Conservation (phyloP, 2,113 vertebrate species). For the Nerophis lumbriciformis region DNA sequence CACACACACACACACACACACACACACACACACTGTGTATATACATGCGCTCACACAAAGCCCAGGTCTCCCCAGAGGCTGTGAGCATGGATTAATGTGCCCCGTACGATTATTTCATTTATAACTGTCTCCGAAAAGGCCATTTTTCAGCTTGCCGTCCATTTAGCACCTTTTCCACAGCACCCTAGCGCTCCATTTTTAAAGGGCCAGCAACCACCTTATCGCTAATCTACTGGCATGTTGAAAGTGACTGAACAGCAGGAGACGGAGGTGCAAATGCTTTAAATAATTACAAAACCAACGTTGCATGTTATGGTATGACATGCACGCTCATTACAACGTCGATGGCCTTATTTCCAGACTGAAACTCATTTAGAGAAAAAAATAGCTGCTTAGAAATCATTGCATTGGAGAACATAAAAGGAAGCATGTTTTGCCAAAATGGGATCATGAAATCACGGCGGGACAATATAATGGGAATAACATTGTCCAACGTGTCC, state of each 20-base stretch:
- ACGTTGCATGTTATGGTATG: background rate
- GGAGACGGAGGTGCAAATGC: slow-evolving; percentile 7
- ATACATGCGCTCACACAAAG: slow-evolving; percentile 37
- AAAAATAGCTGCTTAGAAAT: slow-evolving; percentile 3
- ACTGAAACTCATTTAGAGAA: background rate
- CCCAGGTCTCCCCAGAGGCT: slow-evolving; percentile 45
- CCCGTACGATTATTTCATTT: slow-evolving; percentile 65
- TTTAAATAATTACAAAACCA: slow-evolving; percentile 18
- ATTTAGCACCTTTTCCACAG: slow-evolving; percentile 62
- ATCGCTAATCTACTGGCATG: slow-evolving; percentile 19
- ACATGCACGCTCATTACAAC: slow-evolving; percentile 5
- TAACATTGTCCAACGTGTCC: slow-evolving; percentile 19
- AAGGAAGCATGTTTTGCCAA: background rate
- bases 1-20: too few species aligned
- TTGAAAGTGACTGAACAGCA: slow-evolving; percentile 4
- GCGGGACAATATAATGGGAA: slow-evolving; percentile 10
- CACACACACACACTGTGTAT: background rate
- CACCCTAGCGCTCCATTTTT: slow-evolving; percentile 58
- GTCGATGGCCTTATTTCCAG: background rate
- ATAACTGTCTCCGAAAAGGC: slow-evolving; percentile 70
- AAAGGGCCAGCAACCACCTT: slow-evolving; percentile 55
- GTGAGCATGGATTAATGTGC: slow-evolving; percentile 65
- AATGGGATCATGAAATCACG: slow-evolving; percentile 19
- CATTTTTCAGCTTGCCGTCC: slow-evolving; percentile 70
- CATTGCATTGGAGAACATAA: background rate